phyloP scores from a whole-genome alignment of 1,140 invertebrate species.

The Metopolophium dirhodum region DNA sequence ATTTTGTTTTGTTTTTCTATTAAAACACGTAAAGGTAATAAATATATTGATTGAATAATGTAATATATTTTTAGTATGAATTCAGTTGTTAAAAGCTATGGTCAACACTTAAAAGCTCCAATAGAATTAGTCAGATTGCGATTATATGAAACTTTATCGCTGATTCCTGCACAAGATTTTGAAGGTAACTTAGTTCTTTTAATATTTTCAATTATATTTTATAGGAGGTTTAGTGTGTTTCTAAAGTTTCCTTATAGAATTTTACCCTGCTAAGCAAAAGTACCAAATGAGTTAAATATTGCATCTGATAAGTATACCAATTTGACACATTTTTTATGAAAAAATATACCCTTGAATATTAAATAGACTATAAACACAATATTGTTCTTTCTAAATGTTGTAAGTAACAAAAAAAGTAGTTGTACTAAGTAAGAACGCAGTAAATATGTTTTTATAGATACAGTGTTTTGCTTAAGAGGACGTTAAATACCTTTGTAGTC shows the following conservation, averaged over 20 bases:
- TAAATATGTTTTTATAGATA: too few species aligned
- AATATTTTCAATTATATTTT: background rate
- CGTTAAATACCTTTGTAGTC: too few species aligned
- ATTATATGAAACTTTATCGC: conserved; percentile 86
- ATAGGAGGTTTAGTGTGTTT: background rate
- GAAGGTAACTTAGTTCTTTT: conserved; percentile 70
- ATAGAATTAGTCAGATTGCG: conserved; percentile 90
- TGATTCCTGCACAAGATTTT: conserved; percentile 83
- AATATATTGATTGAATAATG: background rate
- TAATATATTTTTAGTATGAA: conserved; percentile 70
- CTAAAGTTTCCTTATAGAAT: background rate
- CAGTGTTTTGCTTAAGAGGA: too few species aligned
- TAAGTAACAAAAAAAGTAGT: too few species aligned
- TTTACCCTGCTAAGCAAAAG: too few species aligned
- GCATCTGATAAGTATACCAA: too few species aligned
- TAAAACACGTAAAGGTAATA: background rate
- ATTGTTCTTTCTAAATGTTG: too few species aligned
- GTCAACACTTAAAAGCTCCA: conserved; percentile 91
- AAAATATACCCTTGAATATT: too few species aligned
- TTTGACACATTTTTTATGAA: too few species aligned
- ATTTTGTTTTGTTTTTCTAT: conserved; percentile 5
- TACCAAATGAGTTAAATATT: too few species aligned
- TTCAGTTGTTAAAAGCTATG: conserved; percentile 88
- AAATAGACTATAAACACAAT: too few species aligned
- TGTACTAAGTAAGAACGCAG: too few species aligned